phyloP scores from a whole-genome alignment of 2,797 vertebrate genomes.

The Peromyscus attwateri region DNA sequence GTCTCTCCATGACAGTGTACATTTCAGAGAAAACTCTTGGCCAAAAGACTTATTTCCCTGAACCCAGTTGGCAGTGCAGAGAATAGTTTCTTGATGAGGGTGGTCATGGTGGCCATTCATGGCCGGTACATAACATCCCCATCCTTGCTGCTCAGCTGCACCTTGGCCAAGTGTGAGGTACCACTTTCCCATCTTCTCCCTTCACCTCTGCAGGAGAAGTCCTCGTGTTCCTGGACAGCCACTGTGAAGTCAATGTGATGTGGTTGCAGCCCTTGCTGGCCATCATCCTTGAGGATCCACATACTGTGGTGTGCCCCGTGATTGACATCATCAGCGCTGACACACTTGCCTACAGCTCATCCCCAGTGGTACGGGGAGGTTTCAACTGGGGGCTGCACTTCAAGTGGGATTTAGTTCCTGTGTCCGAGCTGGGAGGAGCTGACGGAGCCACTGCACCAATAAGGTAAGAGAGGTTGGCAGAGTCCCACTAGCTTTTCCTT shows the following conservation, averaged over 20 bases:
- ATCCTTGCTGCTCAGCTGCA: not conserved
- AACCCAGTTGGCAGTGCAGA: not conserved
- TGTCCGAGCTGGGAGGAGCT: constrained; percentile 90
- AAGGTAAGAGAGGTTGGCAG: constrained; percentile 87
- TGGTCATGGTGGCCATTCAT: not conserved
- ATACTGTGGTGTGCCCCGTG: constrained; percentile 95
- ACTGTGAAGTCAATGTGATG: constrained; percentile 96
- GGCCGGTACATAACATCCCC: not conserved
- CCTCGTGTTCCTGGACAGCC: constrained; percentile 98
- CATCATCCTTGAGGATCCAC: constrained; percentile 89
- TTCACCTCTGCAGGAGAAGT: constrained; percentile 91
- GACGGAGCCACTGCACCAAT: constrained; percentile 92
- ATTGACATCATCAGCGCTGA: constrained; percentile 99
- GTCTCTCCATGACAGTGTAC: constrained; percentile 18
- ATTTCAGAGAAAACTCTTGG: not conserved
- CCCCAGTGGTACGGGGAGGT: constrained; percentile 96
- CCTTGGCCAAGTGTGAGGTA: accelerated
- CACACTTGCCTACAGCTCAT: constrained; percentile 95
- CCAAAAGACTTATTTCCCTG: not conserved
- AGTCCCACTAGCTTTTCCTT: not conserved
- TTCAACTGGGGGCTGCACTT: constrained; percentile 99
- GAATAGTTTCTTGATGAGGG: not conserved
- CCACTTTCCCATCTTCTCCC: not conserved
- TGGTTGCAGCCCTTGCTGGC: constrained; percentile 96
- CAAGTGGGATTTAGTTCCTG: constrained; percentile 97